Evolutionary conservation across 2,888 invertebrate species (phyloP).

Genomic region (Pammene aurita): DNA sequence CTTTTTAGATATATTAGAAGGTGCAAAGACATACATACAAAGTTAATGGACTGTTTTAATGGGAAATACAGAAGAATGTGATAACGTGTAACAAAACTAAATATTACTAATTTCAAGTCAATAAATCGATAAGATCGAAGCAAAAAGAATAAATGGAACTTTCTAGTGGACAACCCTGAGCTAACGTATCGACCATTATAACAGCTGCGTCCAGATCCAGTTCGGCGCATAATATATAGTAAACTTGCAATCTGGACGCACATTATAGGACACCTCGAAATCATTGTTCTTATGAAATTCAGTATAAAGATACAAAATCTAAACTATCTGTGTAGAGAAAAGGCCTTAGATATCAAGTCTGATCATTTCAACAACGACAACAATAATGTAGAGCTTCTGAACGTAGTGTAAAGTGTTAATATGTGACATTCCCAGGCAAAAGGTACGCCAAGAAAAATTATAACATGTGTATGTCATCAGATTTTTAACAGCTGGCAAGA

Average conservation of each 20-base stretch:
- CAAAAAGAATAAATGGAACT: not conserved
- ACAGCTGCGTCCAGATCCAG: no score
- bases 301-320: not conserved
- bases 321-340: conserved; percentile 7
- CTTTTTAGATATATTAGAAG: conserved; percentile 39
- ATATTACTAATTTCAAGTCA: not conserved
- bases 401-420: conserved; percentile 39
- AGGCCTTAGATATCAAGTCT: conserved; percentile 42
- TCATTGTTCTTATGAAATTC: not conserved
- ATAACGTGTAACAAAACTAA: conserved; percentile 5
- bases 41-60: conserved; percentile 20
- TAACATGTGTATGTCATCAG: no score
- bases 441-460: not conserved
- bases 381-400: conserved; percentile 53
- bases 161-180: not conserved
- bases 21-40: conserved; percentile 21
- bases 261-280: no score
- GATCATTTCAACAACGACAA: conserved; percentile 48
- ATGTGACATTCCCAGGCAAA: conserved; percentile 4
- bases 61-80: conserved; percentile 10
- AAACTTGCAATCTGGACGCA: no score
- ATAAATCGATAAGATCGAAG: not conserved
- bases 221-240: no score
- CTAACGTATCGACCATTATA: not conserved
- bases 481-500: no score